Evolutionary conservation across 2,888 invertebrate genomes (phyloP).

Genomic region (Nesidiocoris tenuis): DNA sequence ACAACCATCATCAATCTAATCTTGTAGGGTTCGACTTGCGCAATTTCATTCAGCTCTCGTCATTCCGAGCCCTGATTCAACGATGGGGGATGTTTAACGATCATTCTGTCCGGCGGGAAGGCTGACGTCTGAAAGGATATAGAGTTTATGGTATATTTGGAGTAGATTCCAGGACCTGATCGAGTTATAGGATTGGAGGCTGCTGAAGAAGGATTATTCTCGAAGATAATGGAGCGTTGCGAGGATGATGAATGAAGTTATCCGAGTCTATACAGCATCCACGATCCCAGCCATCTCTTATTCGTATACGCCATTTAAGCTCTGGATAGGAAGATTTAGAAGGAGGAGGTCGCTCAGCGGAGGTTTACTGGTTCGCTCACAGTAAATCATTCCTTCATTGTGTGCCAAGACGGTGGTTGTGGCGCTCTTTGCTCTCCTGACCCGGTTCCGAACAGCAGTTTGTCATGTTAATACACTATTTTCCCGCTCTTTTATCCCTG

Average conservation of each 20-base stretch:
- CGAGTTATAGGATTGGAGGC: constrained; percentile 25
- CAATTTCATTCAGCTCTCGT: too few relatives aligned
- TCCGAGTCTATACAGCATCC: neutral
- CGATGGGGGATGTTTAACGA: too few relatives aligned
- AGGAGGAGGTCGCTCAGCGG: constrained; percentile 24
- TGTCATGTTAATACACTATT: constrained; percentile 34
- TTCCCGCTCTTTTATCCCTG: neutral
- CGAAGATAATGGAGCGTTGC: constrained; percentile 13
- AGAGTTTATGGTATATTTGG: neutral
- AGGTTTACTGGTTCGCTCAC: constrained; percentile 20
- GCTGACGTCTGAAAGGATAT: too few relatives aligned
- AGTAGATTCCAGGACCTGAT: constrained; percentile 7
- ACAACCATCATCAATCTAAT: too few relatives aligned
- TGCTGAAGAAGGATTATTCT: constrained; percentile 33
- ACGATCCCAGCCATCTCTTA: neutral
- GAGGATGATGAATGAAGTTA: constrained; percentile 33
- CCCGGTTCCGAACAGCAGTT: constrained; percentile 31
- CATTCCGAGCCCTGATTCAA: too few relatives aligned
- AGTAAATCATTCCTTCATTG: constrained; percentile 33
- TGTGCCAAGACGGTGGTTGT: constrained; percentile 18
- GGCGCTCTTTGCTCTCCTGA: constrained; percentile 22
- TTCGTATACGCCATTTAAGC: constrained; percentile 16
- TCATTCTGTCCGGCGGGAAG: too few relatives aligned
- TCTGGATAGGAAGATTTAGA: constrained; percentile 20
- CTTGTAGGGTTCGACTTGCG: too few relatives aligned